A percentile compares a stretch with the other conserved stretches of the same genome.
These are phyloP conservation scores for Samia ricini DNA, from an alignment of 1,140 invertebrate genomes.

Conservation along the genomic window DNA sequence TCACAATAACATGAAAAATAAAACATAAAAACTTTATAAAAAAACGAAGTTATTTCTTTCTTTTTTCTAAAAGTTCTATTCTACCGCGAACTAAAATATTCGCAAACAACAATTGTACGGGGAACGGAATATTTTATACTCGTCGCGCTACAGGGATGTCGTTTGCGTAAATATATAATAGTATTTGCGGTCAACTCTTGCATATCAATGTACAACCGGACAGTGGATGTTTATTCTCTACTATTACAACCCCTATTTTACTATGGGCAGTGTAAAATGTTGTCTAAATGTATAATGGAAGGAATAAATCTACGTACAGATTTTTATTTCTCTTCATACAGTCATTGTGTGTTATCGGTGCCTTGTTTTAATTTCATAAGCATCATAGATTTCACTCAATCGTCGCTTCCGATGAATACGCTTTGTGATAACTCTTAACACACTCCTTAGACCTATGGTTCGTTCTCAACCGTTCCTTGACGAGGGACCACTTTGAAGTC, in stretches of 20 bases:
- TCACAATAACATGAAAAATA: neutral
- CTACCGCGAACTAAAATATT: neutral
- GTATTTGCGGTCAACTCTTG: conserved; percentile 8
- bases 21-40: neutral
- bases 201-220: neutral
- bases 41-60: neutral
- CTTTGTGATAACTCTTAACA: too few species aligned
- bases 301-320: too few species aligned
- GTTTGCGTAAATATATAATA: conserved; percentile 15
- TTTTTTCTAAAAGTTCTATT: neutral
- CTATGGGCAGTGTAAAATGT: neutral
- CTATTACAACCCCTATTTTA: conserved; percentile 12
- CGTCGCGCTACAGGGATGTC: conserved; percentile 13
- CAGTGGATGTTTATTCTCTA: conserved; percentile 3
- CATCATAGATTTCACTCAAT: too few species aligned
- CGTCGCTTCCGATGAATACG: too few species aligned
- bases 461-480: too few species aligned
- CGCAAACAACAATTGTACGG: conserved; percentile 25
- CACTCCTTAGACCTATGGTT: too few species aligned
- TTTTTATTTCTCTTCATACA: too few species aligned
- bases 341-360: too few species aligned
- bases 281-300: too few species aligned
- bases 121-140: conserved; percentile 30
- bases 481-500: too few species aligned
- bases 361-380: too few species aligned